These are phyloP conservation scores for Folsomia candida DNA, from an alignment of 2,888 invertebrate species.

Conservation along the genomic window DNA sequence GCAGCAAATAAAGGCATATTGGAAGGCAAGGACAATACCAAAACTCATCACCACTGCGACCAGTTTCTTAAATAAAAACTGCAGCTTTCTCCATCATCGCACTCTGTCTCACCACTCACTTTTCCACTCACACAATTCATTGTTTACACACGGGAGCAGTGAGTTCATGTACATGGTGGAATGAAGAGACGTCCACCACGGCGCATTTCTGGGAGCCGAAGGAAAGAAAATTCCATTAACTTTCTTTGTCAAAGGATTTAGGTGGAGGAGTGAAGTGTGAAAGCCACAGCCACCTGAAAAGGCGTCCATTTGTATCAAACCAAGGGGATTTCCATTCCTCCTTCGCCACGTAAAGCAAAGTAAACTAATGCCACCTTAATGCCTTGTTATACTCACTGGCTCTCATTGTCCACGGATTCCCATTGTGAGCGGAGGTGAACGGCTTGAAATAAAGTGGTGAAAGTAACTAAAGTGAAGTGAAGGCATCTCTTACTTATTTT, in stretches of 20 bases:
- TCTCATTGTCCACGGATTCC: background rate
- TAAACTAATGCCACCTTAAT: constrained; percentile 1
- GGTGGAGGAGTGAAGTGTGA: constrained; percentile 16
- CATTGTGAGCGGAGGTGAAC: background rate
- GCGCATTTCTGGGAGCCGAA: constrained; percentile 18
- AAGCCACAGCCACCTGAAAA: constrained; percentile 46
- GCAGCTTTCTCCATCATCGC: no score
- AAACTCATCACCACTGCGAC: no score
- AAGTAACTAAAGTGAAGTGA: constrained; percentile 10
- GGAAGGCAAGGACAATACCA: no score
- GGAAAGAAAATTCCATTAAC: constrained; percentile 51
- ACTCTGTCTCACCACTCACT: no score
- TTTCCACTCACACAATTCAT: no score
- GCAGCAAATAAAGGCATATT: no score
- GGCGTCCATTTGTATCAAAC: constrained; percentile 12
- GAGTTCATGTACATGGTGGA: constrained; percentile 22
- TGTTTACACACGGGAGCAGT: constrained; percentile 43
- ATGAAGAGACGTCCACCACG: constrained; percentile 23
- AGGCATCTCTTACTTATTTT: background rate
- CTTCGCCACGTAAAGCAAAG: background rate
- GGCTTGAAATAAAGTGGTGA: constrained; percentile 5
- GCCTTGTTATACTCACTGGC: constrained; percentile 2
- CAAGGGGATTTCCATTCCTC: constrained; percentile 1
- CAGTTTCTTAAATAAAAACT: no score
- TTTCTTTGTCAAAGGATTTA: constrained; percentile 51